Conservation (phyloP, 1,140 invertebrate genomes). For the Macrosteles quadrilineatus region DNA sequence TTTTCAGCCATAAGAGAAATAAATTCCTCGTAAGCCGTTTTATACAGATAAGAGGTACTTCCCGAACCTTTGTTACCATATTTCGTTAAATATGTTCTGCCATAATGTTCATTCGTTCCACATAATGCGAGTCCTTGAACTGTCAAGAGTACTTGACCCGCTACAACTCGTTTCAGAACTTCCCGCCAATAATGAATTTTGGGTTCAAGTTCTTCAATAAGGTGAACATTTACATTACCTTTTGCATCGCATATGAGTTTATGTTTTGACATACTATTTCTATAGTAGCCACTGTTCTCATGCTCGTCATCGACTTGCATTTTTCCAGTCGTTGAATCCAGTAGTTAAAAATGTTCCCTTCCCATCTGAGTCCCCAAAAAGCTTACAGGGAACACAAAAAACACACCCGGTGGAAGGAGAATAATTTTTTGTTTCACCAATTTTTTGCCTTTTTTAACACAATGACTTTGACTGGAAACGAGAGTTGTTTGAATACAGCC, state of each 20-base stretch:
- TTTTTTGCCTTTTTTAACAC: not conserved
- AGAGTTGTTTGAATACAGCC: not conserved
- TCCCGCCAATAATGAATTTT: not conserved
- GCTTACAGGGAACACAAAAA: too few relatives aligned
- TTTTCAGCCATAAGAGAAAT: constrained; percentile 33
- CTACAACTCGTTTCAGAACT: not conserved
- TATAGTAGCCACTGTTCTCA: too few relatives aligned
- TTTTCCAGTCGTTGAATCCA: too few relatives aligned
- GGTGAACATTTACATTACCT: too few relatives aligned
- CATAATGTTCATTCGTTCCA: not conserved
- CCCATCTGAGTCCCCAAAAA: too few relatives aligned
- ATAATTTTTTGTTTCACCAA: not conserved
- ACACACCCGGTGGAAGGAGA: too few relatives aligned
- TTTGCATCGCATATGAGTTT: too few relatives aligned
- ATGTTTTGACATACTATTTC: too few relatives aligned
- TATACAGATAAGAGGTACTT: not conserved
- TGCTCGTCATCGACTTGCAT: too few relatives aligned
- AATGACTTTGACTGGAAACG: not conserved
- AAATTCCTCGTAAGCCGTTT: constrained; percentile 31
- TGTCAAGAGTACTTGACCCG: not conserved
- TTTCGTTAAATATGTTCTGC: not conserved
- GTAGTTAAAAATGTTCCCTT: too few relatives aligned
- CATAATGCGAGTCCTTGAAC: too few relatives aligned
- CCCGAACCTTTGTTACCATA: not conserved
- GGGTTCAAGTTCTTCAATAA: not conserved